Conservation (phyloP, 35 echinoderm and acorn worm species). For the Eucidaris tribuloides region DNA sequence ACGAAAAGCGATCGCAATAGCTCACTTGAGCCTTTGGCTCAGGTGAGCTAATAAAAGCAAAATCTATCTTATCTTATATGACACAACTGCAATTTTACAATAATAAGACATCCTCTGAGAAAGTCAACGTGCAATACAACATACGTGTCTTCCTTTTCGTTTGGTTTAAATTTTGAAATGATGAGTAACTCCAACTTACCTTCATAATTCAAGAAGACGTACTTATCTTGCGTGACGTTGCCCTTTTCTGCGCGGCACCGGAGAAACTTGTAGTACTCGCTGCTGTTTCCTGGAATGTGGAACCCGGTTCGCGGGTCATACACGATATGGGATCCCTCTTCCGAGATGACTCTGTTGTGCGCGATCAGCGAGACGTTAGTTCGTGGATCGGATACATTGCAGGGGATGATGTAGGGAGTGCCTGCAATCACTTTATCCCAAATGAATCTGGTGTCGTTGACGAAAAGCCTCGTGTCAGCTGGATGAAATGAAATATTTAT, state of each 20-base stretch:
- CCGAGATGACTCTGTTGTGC: background rate
- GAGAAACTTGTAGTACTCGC: background rate
- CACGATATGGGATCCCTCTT: background rate
- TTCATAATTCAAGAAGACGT: conserved; percentile 40
- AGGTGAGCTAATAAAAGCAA: no score
- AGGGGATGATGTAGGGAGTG: conserved; percentile 48
- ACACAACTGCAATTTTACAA: no score
- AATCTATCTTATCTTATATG: no score
- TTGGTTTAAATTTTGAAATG: no score
- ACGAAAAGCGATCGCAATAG: no score
- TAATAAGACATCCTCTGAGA: no score
- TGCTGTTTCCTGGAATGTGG: conserved; percentile 11
- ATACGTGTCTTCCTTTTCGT: no score
- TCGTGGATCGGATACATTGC: conserved; percentile 42
- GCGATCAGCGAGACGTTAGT: conserved; percentile 35
- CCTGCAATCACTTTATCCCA: conserved; percentile 3
- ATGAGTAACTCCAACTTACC: no score
- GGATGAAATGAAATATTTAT: no score
- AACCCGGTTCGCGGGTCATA: conserved; percentile 53
- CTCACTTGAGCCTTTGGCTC: no score
- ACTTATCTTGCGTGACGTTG: conserved; percentile 17
- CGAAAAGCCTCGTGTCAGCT: background rate
- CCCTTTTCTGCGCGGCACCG: conserved; percentile 32
- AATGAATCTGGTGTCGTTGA: no score
- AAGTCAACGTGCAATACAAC: no score